A percentile compares a stretch with the other conserved stretches of the same genome.
phyloP scores from a whole-genome alignment of 2,113 vertebrate species.

The Eulacestoma nigropectus region DNA sequence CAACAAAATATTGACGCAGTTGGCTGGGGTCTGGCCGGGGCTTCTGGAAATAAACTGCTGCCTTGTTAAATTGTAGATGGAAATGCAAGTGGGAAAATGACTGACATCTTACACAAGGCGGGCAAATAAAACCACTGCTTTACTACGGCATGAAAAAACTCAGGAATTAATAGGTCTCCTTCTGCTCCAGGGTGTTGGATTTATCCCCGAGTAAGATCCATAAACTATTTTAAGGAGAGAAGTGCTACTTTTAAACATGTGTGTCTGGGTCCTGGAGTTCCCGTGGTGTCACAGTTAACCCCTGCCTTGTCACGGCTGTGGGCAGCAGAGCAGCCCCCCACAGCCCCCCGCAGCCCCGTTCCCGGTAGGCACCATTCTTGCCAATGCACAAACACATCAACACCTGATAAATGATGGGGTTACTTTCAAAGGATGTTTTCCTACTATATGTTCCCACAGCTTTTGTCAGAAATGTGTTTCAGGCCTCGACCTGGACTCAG shows the following conservation, averaged over 20 bases:
- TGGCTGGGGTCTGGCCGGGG: slow-evolving; percentile 47
- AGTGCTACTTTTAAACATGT: slow-evolving; percentile 70
- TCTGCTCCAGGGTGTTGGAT: slow-evolving; percentile 55
- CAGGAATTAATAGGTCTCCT: slow-evolving; percentile 67
- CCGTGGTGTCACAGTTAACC: slow-evolving; percentile 51
- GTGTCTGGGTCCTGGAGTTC: slow-evolving; percentile 29
- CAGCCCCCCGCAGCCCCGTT: background rate
- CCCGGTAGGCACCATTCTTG: background rate
- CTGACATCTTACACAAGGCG: slow-evolving; percentile 63
- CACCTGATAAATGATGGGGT: background rate
- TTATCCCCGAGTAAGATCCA: slow-evolving; percentile 44
- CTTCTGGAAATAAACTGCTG: slow-evolving; percentile 70
- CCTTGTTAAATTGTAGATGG: slow-evolving; percentile 65
- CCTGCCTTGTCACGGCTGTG: background rate
- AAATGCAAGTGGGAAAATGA: slow-evolving; percentile 63
- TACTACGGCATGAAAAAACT: slow-evolving; percentile 46
- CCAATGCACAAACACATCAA: background rate
- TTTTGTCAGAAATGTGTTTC: background rate
- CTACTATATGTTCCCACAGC: background rate
- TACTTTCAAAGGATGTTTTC: background rate
- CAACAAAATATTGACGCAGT: slow-evolving; percentile 71
- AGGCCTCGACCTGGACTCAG: background rate
- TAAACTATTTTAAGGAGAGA: slow-evolving; percentile 73
- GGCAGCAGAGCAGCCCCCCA: background rate
- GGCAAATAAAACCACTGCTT: slow-evolving; percentile 66